Base-by-base conservation (phyloP, 1,140 invertebrate genomes). In the Battus philenor region DNA sequence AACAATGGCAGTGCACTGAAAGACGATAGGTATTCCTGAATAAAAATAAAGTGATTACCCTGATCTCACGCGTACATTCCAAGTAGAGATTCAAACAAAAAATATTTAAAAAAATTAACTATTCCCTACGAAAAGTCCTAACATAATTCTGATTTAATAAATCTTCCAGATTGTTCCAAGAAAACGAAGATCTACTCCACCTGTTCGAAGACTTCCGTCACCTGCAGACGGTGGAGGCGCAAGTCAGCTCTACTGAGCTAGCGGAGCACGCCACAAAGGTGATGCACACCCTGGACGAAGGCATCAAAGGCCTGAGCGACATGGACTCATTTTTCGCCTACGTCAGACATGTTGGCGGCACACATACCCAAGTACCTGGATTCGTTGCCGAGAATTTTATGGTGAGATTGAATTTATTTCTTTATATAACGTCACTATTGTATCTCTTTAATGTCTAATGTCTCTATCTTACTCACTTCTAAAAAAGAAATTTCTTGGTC, bases 231-330 rank as follows among this genome's bases (percentile, higher is more conserved):
- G 90, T 90, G 47, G 93, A 96, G 54, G 90, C 93, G 38, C 93
- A 95, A 59, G 89, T 90, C 17, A 89, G 89, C 48, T 94, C 92
- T 49, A 87, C 92, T 68, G 93, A 95, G 78, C 73, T 97, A 22
- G 92, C 92, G 3, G 93, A 96, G 68, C 95, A 97, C 66, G 95
- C 95, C 2, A 91, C 89, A 20, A 93, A 92, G 62, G 95, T 97
- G 16, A 97, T 97, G 95, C 90, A 90, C 44, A 95, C 95, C 1
- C 80, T 97, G 34, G 92, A 94, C 62, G 92, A 96, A 67, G 93
- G 93, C 12, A 96, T 97, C 78, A 93, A 93, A 68, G 90, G 91
- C 15, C 86, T 97, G 41, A 94, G 95, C 57, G 91, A 96, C 63
- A 89, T 95, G 50, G 94, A 96, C 64, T 86, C 88, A n/a, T 95